Conservation (phyloP, 2,888 invertebrate genomes). For the Eilema caniola region DNA sequence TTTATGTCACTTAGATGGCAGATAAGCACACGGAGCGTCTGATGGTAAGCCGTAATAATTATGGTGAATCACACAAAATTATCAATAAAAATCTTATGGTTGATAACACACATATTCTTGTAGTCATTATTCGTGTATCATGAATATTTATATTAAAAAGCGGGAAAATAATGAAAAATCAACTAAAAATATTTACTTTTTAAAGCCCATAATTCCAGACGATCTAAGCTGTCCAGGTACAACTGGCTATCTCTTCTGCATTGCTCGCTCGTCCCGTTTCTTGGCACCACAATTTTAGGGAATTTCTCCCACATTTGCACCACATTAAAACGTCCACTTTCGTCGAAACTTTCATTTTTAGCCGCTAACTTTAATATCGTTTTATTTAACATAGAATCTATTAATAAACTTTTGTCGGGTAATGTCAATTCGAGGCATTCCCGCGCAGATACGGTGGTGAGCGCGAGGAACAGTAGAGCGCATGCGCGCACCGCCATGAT, state of each 20-base stretch:
- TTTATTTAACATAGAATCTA: slow-evolving; percentile 70
- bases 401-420: slow-evolving; percentile 64
- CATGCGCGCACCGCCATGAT: slow-evolving; percentile 82
- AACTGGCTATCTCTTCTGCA: slow-evolving; percentile 78
- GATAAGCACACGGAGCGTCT: too few relatives aligned
- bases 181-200: slow-evolving; percentile 79
- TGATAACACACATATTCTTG: not conserved
- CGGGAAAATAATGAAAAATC: slow-evolving; percentile 18
- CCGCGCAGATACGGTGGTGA: slow-evolving; percentile 65
- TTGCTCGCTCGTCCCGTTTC: slow-evolving; percentile 77
- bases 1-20: too few relatives aligned
- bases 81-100: too few relatives aligned
- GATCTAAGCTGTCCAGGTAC: slow-evolving; percentile 73
- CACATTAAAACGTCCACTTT: slow-evolving; percentile 67
- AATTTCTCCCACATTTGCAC: slow-evolving; percentile 76
- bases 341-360: slow-evolving; percentile 67
- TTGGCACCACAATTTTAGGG: slow-evolving; percentile 79
- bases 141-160: not conserved
- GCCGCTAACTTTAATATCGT: slow-evolving; percentile 69
- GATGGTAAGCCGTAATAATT: too few relatives aligned
- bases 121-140: not conserved
- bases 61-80: too few relatives aligned
- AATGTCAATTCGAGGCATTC: slow-evolving; percentile 81
- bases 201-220: slow-evolving; percentile 83
- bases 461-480: slow-evolving; percentile 63